Conservation (phyloP, 2,888 invertebrate genomes). For the Pyrochroa serraticornis region DNA sequence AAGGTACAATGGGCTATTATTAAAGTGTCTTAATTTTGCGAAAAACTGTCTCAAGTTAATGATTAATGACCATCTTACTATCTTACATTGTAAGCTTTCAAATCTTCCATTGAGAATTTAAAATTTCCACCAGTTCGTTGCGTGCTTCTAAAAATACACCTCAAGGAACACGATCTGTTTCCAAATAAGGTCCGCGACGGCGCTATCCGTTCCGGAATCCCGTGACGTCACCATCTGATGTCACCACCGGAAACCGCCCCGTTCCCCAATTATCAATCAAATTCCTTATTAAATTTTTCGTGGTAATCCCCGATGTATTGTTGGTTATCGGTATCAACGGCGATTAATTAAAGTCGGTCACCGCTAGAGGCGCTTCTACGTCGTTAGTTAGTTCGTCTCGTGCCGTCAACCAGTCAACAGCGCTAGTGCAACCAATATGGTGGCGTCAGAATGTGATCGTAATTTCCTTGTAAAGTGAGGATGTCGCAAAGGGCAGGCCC, state of each 20-base stretch:
- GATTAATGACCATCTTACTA: no score
- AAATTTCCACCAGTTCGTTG: no score
- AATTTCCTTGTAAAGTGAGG: constrained; percentile 51
- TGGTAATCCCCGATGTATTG: constrained; percentile 18
- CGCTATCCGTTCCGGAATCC: constrained; percentile 15
- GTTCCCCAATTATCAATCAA: not conserved
- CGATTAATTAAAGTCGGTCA: constrained; percentile 4
- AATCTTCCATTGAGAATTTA: no score
- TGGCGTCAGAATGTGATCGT: constrained; percentile 62
- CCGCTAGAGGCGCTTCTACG: not conserved
- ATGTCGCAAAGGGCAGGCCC: constrained; percentile 69
- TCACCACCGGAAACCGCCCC: not conserved
- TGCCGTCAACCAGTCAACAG: constrained; percentile 13
- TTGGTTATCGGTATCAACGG: constrained; percentile 23
- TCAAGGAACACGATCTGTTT: constrained; percentile 38
- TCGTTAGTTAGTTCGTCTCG: constrained; percentile 14
- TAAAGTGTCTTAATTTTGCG: no score
- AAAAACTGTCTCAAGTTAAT: no score
- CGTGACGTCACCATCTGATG: constrained; percentile 33
- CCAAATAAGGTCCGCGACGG: constrained; percentile 42
- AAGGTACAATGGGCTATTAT: no score
- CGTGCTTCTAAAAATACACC: constrained; percentile 40
- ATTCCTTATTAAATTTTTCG: not conserved
- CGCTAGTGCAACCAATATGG: constrained; percentile 64
- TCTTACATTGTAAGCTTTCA: no score